Evolutionary conservation across 2,113 vertebrate genomes (phyloP).

Genomic region (Microtus oregoni): DNA sequence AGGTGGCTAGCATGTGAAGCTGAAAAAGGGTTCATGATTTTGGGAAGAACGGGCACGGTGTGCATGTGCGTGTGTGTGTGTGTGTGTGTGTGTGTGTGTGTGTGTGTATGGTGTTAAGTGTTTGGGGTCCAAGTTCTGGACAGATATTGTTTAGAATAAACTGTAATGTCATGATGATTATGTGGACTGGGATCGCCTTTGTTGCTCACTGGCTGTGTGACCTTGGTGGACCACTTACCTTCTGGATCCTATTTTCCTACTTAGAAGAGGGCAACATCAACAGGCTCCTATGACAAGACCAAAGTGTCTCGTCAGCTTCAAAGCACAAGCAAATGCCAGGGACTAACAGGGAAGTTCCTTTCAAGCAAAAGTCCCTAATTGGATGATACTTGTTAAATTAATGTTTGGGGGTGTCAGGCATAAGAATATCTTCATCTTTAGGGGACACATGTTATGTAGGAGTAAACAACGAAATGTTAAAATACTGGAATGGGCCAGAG

Average conservation of each 20-base stretch:
- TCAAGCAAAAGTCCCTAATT: neutral
- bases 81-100: neutral
- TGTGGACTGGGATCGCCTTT: neutral
- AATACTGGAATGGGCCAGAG: neutral
- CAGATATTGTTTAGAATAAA: neutral
- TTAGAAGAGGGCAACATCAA: neutral
- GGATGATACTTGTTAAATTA: constrained; percentile 3
- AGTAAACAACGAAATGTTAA: neutral
- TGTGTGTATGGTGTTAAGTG: neutral
- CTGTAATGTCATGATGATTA: rapidly evolving
- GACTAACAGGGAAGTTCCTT: neutral
- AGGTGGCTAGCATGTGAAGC: neutral
- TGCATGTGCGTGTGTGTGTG: neutral
- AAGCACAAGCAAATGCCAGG: neutral
- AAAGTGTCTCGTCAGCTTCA: neutral
- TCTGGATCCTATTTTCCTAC: neutral
- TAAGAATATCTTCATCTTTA: constrained; percentile 1
- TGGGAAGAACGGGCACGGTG: neutral
- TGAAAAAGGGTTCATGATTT: neutral
- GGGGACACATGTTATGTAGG: neutral
- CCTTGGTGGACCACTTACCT: neutral
- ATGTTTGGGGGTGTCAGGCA: neutral
- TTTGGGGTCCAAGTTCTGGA: neutral
- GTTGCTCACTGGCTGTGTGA: neutral
- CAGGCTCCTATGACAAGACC: neutral